phyloP scores from a whole-genome alignment of 2,113 vertebrate species.

The Lathamus discolor region DNA sequence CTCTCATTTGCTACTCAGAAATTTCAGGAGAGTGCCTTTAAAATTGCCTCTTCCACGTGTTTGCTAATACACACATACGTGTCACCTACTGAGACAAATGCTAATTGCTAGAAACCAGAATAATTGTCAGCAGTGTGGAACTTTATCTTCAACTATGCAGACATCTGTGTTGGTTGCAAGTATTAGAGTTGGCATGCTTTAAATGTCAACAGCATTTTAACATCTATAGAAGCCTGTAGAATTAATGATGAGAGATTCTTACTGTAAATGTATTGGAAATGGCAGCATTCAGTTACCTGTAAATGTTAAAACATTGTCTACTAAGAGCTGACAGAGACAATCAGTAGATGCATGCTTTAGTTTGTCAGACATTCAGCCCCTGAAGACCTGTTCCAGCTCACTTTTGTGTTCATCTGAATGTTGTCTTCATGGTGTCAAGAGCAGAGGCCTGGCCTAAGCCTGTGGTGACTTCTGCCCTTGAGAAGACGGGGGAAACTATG shows the following conservation, averaged over 20 bases:
- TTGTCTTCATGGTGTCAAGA: not conserved
- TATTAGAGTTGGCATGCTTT: not conserved
- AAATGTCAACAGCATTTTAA: conserved; percentile 59
- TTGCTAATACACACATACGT: not conserved
- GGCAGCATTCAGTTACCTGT: conserved; percentile 59
- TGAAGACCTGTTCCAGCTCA: conserved; percentile 11
- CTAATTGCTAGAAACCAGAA: not conserved
- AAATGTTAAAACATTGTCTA: conserved; percentile 61
- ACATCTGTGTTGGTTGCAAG: not conserved
- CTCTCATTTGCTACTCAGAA: not conserved
- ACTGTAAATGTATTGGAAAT: conserved; percentile 52
- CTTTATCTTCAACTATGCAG: conserved; percentile 10
- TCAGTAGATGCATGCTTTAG: conserved; percentile 53
- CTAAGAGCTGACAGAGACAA: conserved; percentile 64
- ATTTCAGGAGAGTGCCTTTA: not conserved
- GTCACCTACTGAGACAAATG: not conserved
- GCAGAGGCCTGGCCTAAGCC: not conserved
- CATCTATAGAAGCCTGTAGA: conserved; percentile 11
- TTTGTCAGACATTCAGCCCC: conserved; percentile 22
- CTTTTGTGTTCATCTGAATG: not conserved
- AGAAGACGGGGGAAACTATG: not conserved
- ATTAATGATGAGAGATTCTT: conserved; percentile 42
- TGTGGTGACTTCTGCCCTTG: not conserved
- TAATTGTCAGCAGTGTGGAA: not conserved
- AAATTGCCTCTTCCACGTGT: not conserved